A percentile compares a stretch with the other conserved stretches of the same genome.
These are phyloP conservation scores for Chaetodon trifascialis DNA, from an alignment of 2,113 vertebrate species.

Conservation along the genomic window DNA sequence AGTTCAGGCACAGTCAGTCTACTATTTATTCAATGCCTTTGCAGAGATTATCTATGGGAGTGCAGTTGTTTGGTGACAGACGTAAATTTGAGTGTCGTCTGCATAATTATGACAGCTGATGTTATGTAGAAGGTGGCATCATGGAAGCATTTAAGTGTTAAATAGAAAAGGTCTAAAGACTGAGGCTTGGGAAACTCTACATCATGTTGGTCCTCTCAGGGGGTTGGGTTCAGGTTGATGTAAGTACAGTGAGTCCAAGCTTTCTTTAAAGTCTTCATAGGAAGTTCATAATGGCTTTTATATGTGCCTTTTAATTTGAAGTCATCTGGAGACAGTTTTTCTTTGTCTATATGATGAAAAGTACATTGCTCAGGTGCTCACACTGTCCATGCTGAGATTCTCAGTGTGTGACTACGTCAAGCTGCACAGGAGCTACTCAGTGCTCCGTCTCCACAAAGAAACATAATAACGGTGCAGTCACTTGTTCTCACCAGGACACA, in stretches of 20 bases:
- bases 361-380: constrained; percentile 22
- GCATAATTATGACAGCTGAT: background rate
- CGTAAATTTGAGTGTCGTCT: background rate
- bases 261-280: constrained; percentile 4
- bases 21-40: background rate
- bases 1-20: too few species aligned
- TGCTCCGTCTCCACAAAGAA: constrained; percentile 15
- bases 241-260: background rate
- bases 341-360: constrained; percentile 35
- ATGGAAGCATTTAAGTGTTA: background rate
- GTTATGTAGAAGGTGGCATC: background rate
- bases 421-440: constrained; percentile 9
- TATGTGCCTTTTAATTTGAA: background rate
- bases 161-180: background rate
- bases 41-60: background rate
- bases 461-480: constrained; percentile 26
- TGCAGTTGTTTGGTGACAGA: background rate
- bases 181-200: background rate
- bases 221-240: background rate
- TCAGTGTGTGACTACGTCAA: constrained; percentile 21
- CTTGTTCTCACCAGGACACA: constrained; percentile 37
- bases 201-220: background rate
- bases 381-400: constrained; percentile 6
- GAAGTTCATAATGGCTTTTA: constrained; percentile 18
- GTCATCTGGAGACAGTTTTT: constrained; percentile 4